phyloP scores from a whole-genome alignment of 2,888 invertebrate genomes.

The Ormyrus pomaceus region DNA sequence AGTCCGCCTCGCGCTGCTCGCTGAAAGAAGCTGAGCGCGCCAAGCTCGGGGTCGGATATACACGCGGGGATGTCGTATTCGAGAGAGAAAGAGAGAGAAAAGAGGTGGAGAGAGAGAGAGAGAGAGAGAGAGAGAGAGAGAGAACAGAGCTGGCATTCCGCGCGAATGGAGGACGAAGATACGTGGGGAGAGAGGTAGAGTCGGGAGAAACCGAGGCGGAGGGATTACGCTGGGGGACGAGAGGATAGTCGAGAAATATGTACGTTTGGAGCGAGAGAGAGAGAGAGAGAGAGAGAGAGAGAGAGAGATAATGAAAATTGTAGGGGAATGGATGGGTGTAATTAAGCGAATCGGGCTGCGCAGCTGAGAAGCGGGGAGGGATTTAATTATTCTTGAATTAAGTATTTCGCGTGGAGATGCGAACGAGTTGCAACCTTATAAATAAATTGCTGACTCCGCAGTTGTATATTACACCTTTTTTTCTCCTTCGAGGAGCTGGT shows the following conservation, averaged over 20 bases:
- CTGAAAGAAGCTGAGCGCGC: constrained; percentile 32
- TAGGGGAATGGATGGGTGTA: not conserved
- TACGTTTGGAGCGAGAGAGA: not conserved
- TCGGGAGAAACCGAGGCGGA: constrained; percentile 28
- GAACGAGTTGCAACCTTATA: not conserved
- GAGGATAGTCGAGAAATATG: not conserved
- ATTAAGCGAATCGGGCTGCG: constrained; percentile 11
- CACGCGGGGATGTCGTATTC: constrained; percentile 5
- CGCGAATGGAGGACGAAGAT: constrained; percentile 49
- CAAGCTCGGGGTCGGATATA: not conserved
- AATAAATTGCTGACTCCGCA: no score
- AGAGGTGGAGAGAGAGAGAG: not conserved
- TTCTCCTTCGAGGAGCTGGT: no score
- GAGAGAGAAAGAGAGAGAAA: constrained; percentile 4
- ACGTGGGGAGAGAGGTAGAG: constrained; percentile 22
- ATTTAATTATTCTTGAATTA: not conserved
- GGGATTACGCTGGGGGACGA: not conserved
- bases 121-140: constrained; percentile 10
- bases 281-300: not conserved
- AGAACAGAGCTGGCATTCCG: constrained; percentile 17
- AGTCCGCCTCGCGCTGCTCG: constrained; percentile 55
- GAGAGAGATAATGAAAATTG: constrained; percentile 37
- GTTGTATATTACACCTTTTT: no score
- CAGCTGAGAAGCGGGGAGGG: not conserved
- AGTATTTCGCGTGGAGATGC: not conserved